Conservation (phyloP, 2,888 invertebrate species). For the Prosopocoilus inquinatus region DNA sequence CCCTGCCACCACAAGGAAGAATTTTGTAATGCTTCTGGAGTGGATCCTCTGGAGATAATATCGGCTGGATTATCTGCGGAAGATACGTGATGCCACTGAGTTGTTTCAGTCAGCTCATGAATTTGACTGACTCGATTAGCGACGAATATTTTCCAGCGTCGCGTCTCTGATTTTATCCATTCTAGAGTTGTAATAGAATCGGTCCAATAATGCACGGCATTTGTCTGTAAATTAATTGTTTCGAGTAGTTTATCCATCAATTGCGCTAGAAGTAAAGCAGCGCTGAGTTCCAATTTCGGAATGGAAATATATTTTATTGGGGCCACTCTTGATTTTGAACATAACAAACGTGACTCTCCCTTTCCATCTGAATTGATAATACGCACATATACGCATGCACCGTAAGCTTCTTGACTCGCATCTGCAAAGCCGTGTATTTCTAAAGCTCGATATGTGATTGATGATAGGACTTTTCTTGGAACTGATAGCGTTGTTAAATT, state of each 20-base stretch:
- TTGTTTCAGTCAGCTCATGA: background rate
- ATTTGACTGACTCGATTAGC: background rate
- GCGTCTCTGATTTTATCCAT: background rate
- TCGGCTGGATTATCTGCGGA: constrained; percentile 1
- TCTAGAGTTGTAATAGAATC: background rate
- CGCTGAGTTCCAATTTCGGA: too few relatives aligned
- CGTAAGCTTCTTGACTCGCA: constrained; percentile 20
- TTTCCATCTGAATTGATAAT: constrained; percentile 3
- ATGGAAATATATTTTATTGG: too few relatives aligned
- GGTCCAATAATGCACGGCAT: background rate
- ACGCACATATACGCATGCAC: constrained; percentile 18
- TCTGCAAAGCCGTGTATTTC: constrained; percentile 25
- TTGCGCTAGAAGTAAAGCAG: background rate
- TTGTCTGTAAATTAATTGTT: background rate
- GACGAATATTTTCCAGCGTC: background rate
- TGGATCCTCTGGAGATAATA: constrained; percentile 1
- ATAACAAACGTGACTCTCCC: constrained; percentile 7
- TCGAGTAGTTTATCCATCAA: background rate
- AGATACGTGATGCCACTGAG: background rate
- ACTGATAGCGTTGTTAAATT: background rate
- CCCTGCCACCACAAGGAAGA: background rate
- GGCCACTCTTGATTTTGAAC: constrained; percentile 8
- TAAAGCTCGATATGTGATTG: background rate
- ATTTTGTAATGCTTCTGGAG: background rate
- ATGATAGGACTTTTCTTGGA: constrained; percentile 13